Evolutionary conservation across 92 coral and sea anemone genomes (phyloP).

Genomic region (Actinostola sp.): DNA sequence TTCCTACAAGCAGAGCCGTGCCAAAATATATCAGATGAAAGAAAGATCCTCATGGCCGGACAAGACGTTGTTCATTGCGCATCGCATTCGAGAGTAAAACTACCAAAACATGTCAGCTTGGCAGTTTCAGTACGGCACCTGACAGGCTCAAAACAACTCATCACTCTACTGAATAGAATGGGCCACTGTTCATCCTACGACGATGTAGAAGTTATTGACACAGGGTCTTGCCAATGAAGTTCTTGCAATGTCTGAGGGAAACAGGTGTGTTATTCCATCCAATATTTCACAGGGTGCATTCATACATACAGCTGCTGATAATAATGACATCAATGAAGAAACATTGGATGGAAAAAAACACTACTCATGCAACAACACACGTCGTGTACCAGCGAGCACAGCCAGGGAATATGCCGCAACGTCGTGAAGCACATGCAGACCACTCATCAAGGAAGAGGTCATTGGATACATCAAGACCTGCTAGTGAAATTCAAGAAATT

Average conservation of each 20-base stretch:
- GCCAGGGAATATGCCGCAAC: constrained; percentile 1
- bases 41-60: background rate
- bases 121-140: constrained; percentile 50
- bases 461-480: background rate
- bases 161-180: constrained; percentile 44
- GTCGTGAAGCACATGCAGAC: constrained; percentile 7
- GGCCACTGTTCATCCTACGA: constrained; percentile 45
- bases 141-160: constrained; percentile 31
- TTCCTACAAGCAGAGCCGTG: background rate
- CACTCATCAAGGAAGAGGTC: constrained; percentile 16
- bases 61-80: constrained; percentile 49
- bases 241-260: constrained; percentile 15
- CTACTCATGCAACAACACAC: constrained; percentile 45
- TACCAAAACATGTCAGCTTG: constrained; percentile 41
- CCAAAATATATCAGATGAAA: background rate
- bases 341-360: constrained; percentile 53
- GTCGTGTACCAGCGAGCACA: constrained; percentile 14
- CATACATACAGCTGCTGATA: constrained; percentile 41
- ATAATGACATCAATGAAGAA: constrained; percentile 43
- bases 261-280: constrained; percentile 36
- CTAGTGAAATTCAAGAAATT: constrained; percentile 1
- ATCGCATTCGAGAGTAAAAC: constrained; percentile 28
- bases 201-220: constrained; percentile 15
- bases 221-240: constrained; percentile 25
- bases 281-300: constrained; percentile 29